These are phyloP conservation scores for Clarias fuscus DNA, from an alignment of 2,797 vertebrate species.

Conservation along the genomic window DNA sequence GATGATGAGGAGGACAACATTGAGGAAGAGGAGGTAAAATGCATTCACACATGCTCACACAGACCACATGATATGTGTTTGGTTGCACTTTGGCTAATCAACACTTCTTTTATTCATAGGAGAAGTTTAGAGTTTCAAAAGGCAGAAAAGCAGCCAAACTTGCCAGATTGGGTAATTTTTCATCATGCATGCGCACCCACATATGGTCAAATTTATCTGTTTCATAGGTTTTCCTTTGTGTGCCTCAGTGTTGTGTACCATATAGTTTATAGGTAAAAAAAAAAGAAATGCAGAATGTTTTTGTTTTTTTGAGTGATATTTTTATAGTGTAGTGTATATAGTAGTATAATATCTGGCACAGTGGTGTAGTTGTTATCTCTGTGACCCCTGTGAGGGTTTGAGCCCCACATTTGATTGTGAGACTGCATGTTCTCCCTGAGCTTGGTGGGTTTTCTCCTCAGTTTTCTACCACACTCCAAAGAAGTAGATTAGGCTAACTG, in stretches of 20 bases:
- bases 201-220: background rate
- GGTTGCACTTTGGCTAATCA: background rate
- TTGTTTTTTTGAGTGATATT: background rate
- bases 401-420: no score
- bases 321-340: no score
- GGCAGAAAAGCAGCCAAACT: conserved; percentile 85
- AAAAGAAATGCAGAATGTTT: background rate
- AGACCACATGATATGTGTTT: background rate
- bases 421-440: no score
- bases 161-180: conserved; percentile 79
- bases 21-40: conserved; percentile 82
- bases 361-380: no score
- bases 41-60: background rate
- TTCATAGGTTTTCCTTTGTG: background rate
- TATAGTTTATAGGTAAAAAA: background rate
- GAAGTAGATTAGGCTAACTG: no score
- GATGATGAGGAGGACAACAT: conserved; percentile 87
- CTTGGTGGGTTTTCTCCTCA: no score
- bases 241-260: background rate
- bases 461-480: no score
- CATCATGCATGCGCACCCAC: background rate
- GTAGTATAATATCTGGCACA: background rate
- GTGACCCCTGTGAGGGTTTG: no score
- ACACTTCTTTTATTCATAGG: conserved; percentile 68
- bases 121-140: conserved; percentile 83